Conservation (phyloP, 2,888 invertebrate species). For the Microctonus hyperodae region DNA sequence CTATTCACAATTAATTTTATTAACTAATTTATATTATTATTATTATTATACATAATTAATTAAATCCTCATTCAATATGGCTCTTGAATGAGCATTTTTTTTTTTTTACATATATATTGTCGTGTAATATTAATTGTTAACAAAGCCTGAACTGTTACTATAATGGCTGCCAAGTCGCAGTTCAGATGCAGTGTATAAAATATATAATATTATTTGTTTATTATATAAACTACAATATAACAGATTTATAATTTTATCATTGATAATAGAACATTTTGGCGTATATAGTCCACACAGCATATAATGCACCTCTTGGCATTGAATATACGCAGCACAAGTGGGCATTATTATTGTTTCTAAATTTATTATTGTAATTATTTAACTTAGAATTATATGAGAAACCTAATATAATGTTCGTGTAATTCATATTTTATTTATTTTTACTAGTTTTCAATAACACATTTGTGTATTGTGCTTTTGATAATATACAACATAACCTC, state of each 20-base stretch:
- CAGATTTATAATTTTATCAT: slow-evolving; percentile 28
- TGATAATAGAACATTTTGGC: slow-evolving; percentile 37
- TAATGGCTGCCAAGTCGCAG: slow-evolving; percentile 55
- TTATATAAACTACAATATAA: slow-evolving; percentile 37
- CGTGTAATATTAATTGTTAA: slow-evolving; percentile 38
- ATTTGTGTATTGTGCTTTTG: not conserved
- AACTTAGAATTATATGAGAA: no score
- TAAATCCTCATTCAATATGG: slow-evolving; percentile 48
- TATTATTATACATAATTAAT: not conserved
- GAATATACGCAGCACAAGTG: not conserved
- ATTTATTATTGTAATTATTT: not conserved
- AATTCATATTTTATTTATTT: not conserved
- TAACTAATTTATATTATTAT: not conserved
- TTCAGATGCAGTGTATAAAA: slow-evolving; percentile 60
- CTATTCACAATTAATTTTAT: not conserved
- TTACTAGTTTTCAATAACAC: not conserved
- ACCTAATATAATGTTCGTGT: not conserved
- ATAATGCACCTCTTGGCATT: slow-evolving; percentile 32
- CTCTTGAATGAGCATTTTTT: slow-evolving; percentile 47
- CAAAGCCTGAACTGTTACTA: slow-evolving; percentile 57
- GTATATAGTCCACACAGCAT: slow-evolving; percentile 60
- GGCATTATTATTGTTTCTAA: not conserved
- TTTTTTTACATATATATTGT: slow-evolving; percentile 14
- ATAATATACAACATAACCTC: no score
- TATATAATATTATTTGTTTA: slow-evolving; percentile 43